Conservation (phyloP, 1,140 invertebrate species). For the Drosophila pectinifera region DNA sequence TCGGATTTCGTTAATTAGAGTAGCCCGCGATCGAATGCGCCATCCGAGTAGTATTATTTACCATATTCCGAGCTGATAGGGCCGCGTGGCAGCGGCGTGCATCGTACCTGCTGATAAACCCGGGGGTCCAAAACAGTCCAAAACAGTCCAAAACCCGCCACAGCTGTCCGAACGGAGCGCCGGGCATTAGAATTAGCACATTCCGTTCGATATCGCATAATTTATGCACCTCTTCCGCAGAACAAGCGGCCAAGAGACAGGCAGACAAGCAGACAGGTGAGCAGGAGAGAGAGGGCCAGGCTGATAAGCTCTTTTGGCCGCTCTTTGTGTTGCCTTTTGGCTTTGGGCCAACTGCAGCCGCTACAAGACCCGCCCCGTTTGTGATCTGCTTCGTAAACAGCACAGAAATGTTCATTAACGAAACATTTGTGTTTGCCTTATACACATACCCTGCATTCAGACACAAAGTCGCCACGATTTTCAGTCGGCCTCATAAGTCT, state of each 20-base stretch:
- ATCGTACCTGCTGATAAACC: constrained; percentile 16
- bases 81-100: constrained; percentile 36
- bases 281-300: neutral
- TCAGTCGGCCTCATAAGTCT: too few species aligned
- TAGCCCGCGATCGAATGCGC: neutral
- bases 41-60: constrained; percentile 5
- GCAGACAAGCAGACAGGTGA: neutral
- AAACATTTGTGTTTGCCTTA: constrained; percentile 41
- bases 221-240: constrained; percentile 64
- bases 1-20: constrained; percentile 47
- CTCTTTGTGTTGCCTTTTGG: constrained; percentile 27
- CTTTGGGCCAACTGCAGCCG: constrained; percentile 53
- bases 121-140: constrained; percentile 22
- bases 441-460: constrained; percentile 3
- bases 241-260: constrained; percentile 1
- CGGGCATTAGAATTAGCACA: constrained; percentile 27
- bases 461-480: neutral
- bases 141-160: constrained; percentile 1
- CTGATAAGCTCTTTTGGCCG: constrained; percentile 30
- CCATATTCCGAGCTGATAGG: neutral
- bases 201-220: constrained; percentile 57
- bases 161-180: constrained; percentile 16
- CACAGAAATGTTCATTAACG: constrained; percentile 35
- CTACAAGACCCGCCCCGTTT: neutral
- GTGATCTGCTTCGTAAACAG: constrained; percentile 20